These are phyloP conservation scores for Leptestheria dahalacensis DNA, from an alignment of 1,140 invertebrate species.

Conservation along the genomic window DNA sequence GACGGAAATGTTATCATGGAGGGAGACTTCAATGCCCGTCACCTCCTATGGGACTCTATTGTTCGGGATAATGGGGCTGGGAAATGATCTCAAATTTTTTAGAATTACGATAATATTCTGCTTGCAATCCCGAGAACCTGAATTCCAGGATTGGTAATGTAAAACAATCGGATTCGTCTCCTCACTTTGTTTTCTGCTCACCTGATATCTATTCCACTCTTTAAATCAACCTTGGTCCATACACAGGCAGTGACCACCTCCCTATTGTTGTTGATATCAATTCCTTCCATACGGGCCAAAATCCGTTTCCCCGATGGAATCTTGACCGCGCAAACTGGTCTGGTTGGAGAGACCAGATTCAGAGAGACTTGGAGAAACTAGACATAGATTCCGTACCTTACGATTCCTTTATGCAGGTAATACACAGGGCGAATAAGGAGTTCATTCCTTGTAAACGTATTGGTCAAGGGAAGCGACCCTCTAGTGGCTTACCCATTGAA, in stretches of 20 bases:
- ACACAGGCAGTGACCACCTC: conserved; percentile 2
- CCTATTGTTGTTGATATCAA: neutral
- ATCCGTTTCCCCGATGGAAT: neutral
- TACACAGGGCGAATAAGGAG: neutral
- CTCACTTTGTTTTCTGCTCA: neutral
- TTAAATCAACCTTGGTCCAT: neutral
- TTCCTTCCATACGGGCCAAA: neutral
- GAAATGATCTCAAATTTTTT: neutral
- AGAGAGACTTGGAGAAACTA: neutral
- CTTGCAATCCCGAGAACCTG: neutral
- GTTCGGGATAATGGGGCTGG: neutral
- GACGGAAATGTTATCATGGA: neutral
- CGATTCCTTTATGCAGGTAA: neutral
- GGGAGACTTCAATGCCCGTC: neutral
- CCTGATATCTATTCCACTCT: neutral
- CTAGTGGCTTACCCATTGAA: neutral
- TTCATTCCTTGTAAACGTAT: neutral
- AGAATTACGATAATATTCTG: neutral
- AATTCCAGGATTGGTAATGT: neutral
- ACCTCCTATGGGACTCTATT: neutral
- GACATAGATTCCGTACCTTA: neutral
- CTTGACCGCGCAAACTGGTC: neutral
- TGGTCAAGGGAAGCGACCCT: neutral
- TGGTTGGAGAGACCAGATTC: neutral
- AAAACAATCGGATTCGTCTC: neutral